Evolutionary conservation across 2,113 vertebrate genomes (phyloP), one percentile per base, ranked within the genome.

Genomic region (Mystacornis crossleyi): DNA sequence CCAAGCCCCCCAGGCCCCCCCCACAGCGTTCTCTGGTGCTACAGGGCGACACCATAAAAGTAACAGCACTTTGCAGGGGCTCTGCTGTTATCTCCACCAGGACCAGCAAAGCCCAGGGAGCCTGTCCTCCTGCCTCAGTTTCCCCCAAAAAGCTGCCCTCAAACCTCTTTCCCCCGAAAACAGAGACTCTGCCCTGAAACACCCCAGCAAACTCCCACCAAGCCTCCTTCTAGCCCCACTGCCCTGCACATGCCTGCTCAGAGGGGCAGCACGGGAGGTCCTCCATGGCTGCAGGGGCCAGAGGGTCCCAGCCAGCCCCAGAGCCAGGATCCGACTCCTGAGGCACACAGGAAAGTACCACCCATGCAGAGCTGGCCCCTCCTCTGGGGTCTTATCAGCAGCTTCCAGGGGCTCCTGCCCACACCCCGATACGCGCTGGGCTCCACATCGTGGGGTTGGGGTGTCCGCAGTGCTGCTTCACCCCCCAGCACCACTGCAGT

Each of bases 321-420:
- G 42, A 24, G 25, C 14, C 53, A 4, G 79, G 78, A 26, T 14
- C 20, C 0, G 3, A 33, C 65, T 51, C 74, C 60, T 53, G 5
- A 4, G 33, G 33, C 19, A 14, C 34, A 1, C 36, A 3, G 8
- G 47, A 47, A 31, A 10, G 14, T 6, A 3, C 43, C 20, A 10
- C 1, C 34, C 57, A 12, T 2, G 33, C 13, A 7, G 57, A 45
- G 2, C 29, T 15, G 20, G 40, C 1, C 24, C 31, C 47, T n/a
- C 69, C 29, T 10, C 5, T 0, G 64, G 77, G 58, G n/a, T 26
- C n/a, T 88, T 96, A 96, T 96, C 96, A 1, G 53, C 89, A 26
- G 53, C 58, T 69, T 9, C 66, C 95, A 90, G 82, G 26, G 48
- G 53, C n/a, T 77, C 48, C 89, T 92, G 95, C 57, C 72, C 6